Conservation (phyloP, 1,140 invertebrate genomes). For the Lepidostoma basale region DNA sequence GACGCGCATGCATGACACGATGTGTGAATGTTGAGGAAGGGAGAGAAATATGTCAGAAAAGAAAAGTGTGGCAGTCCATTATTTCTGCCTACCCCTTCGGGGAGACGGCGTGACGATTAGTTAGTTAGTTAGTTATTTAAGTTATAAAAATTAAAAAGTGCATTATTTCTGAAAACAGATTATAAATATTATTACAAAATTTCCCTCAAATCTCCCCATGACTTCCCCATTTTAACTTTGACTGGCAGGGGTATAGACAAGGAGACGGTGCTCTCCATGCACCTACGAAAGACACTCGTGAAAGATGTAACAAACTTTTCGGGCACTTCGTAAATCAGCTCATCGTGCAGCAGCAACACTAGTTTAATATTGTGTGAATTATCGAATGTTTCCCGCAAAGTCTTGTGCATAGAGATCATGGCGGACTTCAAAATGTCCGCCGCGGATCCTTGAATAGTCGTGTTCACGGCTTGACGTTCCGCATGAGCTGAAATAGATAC, state of each 20-base stretch:
- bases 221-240: slow-evolving; percentile 80
- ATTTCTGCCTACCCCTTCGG: no score
- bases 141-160: not conserved
- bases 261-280: slow-evolving; percentile 81
- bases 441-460: slow-evolving; percentile 93
- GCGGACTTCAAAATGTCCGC: slow-evolving; percentile 93
- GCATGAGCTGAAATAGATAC: slow-evolving; percentile 75
- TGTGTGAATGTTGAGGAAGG: no score
- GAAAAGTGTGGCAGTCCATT: no score
- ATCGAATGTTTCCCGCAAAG: slow-evolving; percentile 49
- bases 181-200: not conserved
- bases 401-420: slow-evolving; percentile 79
- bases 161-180: not conserved
- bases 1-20: no score
- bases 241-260: slow-evolving; percentile 83
- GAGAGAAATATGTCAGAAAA: no score
- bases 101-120: no score
- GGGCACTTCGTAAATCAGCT: slow-evolving; percentile 91
- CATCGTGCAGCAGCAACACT: slow-evolving; percentile 93
- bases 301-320: slow-evolving; percentile 66
- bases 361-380: slow-evolving; percentile 63
- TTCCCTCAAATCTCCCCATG: slow-evolving; percentile 77
- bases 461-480: slow-evolving; percentile 95
- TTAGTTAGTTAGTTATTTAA: not conserved
- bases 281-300: slow-evolving; percentile 70